A percentile compares a stretch with the other conserved stretches of the same genome.
Evolutionary conservation across 2,797 vertebrate species (phyloP).

Genomic region (Zenarchopterus dispar): DNA sequence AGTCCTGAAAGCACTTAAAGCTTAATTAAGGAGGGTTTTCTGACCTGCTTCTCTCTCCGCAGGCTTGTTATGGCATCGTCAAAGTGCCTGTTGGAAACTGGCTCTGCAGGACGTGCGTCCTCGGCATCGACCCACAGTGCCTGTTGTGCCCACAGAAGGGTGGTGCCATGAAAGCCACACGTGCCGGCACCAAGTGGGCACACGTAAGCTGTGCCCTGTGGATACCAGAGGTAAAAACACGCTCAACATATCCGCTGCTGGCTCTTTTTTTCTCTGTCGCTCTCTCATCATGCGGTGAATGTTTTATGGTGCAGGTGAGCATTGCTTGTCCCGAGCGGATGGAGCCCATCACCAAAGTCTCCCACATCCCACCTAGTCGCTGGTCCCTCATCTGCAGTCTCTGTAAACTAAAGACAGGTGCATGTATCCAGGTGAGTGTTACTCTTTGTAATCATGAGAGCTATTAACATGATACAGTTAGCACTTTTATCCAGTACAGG

Average conservation of each 20-base stretch:
- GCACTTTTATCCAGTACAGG: too few species aligned
- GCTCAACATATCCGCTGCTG: background rate
- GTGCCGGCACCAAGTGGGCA: constrained; percentile 95
- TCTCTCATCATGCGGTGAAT: background rate
- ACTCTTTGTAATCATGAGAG: background rate
- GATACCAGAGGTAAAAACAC: constrained; percentile 94
- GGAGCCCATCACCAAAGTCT: constrained; percentile 98
- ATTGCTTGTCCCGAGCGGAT: constrained; percentile 98
- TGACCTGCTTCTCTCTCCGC: constrained; percentile 1
- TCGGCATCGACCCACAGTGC: constrained; percentile 94
- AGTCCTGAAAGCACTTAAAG: too few species aligned
- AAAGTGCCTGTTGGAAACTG: constrained; percentile 98
- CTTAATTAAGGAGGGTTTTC: too few species aligned
- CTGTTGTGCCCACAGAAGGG: constrained; percentile 95
- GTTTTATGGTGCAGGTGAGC: constrained; percentile 85
- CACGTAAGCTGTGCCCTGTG: constrained; percentile 98
- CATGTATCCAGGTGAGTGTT: constrained; percentile 93
- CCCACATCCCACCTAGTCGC: constrained; percentile 96
- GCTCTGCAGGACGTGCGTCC: constrained; percentile 95
- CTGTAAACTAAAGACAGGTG: constrained; percentile 97
- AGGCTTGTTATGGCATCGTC: constrained; percentile 98
- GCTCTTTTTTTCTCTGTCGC: background rate
- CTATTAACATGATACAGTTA: too few species aligned
- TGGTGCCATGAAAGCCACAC: constrained; percentile 97
- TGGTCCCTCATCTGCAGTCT: constrained; percentile 98